Evolutionary conservation across 2,888 invertebrate genomes (phyloP).

Genomic region (Orchesellides sinensis): DNA sequence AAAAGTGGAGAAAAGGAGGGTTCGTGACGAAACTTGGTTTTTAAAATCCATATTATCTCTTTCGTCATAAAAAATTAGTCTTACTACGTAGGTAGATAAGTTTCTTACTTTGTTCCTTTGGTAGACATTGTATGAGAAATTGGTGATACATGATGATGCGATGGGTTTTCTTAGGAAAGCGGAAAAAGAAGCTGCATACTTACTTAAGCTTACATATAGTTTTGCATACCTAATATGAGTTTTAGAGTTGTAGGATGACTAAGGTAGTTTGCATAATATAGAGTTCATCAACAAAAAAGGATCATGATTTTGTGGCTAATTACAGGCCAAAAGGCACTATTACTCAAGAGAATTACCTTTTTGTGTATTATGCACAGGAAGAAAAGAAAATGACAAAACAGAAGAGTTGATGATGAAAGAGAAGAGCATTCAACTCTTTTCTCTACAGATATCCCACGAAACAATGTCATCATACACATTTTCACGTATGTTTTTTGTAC

Average conservation of each 20-base stretch:
- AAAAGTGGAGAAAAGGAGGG: constrained; percentile 10
- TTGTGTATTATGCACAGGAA: constrained; percentile 21
- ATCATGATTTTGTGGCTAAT: constrained; percentile 62
- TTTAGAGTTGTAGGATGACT: constrained; percentile 23
- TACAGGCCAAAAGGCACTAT: constrained; percentile 63
- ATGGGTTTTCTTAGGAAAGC: constrained; percentile 16
- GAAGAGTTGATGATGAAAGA: constrained; percentile 27
- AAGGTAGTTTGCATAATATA: constrained; percentile 53
- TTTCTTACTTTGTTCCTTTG: too few species aligned
- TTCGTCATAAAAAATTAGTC: neutral
- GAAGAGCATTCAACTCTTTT: constrained; percentile 51
- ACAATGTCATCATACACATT: constrained; percentile 30
- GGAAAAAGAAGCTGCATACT: neutral
- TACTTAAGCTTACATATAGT: too few species aligned
- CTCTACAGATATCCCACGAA: constrained; percentile 24
- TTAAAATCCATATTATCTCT: neutral
- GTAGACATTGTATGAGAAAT: too few species aligned
- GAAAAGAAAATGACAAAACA: constrained; percentile 37
- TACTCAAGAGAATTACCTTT: constrained; percentile 39
- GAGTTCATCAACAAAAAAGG: constrained; percentile 55
- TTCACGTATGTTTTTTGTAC: neutral
- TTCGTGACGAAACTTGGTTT: constrained; percentile 7
- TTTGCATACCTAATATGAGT: too few species aligned
- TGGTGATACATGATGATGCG: too few species aligned
- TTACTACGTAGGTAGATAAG: neutral